Percentiles rank a stretch among this genome's conserved stretches.
Conservation (phyloP, 2,797 vertebrate genomes). For the Echeneis naucrates region DNA sequence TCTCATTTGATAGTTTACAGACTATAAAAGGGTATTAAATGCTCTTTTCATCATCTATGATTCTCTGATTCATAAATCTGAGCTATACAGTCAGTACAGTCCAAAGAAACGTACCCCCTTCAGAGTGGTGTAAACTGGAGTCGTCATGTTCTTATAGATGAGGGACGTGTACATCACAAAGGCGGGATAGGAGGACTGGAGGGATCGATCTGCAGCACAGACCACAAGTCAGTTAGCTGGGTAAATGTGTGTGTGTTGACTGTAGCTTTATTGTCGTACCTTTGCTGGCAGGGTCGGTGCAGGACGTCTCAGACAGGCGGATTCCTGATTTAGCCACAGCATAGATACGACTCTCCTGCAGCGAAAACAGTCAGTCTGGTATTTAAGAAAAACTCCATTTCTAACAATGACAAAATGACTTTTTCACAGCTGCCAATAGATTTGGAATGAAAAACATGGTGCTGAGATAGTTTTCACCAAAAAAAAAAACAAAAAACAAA, state of each 20-base stretch:
- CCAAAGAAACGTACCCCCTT: conserved; percentile 89
- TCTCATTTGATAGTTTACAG: too few relatives aligned
- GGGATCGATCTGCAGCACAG: conserved; percentile 84
- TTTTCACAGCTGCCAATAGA: neutral
- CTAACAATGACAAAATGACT: neutral
- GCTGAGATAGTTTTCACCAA: too few relatives aligned
- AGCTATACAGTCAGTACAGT: too few relatives aligned
- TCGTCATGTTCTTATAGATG: conserved; percentile 93
- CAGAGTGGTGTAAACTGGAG: conserved; percentile 92
- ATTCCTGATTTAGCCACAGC: conserved; percentile 97
- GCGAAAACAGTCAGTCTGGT: conserved; percentile 27
- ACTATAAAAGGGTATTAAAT: too few relatives aligned
- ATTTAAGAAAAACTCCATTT: neutral
- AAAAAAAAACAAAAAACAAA: too few relatives aligned
- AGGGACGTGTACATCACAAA: conserved; percentile 93
- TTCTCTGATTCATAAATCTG: too few relatives aligned
- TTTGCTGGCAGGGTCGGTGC: conserved; percentile 87
- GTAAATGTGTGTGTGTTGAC: conserved; percentile 6
- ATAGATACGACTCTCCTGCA: conserved; percentile 97
- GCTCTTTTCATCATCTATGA: too few relatives aligned
- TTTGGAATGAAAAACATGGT: neutral
- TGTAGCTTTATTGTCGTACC: conserved; percentile 84
- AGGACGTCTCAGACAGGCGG: conserved; percentile 92
- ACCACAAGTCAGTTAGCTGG: conserved; percentile 19
- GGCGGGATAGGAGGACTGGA: conserved; percentile 86